Percentiles rank a stretch among this genome's conserved stretches.
Conservation (phyloP, 2,113 vertebrate genomes). For the Clarias gariepinus region DNA sequence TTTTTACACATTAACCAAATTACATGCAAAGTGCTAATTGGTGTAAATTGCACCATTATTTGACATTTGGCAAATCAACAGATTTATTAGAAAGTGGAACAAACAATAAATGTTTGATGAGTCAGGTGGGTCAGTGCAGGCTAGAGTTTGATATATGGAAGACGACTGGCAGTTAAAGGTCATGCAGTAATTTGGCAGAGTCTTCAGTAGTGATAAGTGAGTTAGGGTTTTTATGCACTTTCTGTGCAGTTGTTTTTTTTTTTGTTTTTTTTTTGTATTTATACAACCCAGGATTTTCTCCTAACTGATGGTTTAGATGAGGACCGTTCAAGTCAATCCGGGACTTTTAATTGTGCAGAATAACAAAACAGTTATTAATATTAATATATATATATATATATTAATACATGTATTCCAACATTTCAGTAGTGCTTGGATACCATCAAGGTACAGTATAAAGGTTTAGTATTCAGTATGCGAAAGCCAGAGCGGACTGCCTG, state of each 20-base stretch:
- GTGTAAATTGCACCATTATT: background rate
- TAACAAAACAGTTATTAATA: too few relatives aligned
- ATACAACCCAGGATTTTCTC: background rate
- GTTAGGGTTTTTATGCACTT: background rate
- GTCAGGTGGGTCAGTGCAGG: background rate
- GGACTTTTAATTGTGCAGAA: too few relatives aligned
- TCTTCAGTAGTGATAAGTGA: background rate
- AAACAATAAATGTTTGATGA: background rate
- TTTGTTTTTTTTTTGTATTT: background rate
- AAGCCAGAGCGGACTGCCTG: too few relatives aligned
- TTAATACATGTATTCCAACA: too few relatives aligned
- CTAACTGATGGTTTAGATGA: background rate
- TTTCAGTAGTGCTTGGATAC: too few relatives aligned
- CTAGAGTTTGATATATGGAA: background rate
- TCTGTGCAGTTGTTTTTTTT: constrained; percentile 2
- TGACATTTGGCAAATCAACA: background rate
- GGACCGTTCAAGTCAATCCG: too few relatives aligned
- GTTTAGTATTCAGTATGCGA: too few relatives aligned
- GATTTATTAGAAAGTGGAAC: background rate
- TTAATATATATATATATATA: too few relatives aligned
- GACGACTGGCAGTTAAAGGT: constrained; percentile 5
- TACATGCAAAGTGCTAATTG: background rate
- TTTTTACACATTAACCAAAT: background rate
- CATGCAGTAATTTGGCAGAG: background rate
- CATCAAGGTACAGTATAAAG: too few relatives aligned